Evolutionary conservation across 2,113 vertebrate species (phyloP).

Genomic region (Myrmecophaga tridactyla): DNA sequence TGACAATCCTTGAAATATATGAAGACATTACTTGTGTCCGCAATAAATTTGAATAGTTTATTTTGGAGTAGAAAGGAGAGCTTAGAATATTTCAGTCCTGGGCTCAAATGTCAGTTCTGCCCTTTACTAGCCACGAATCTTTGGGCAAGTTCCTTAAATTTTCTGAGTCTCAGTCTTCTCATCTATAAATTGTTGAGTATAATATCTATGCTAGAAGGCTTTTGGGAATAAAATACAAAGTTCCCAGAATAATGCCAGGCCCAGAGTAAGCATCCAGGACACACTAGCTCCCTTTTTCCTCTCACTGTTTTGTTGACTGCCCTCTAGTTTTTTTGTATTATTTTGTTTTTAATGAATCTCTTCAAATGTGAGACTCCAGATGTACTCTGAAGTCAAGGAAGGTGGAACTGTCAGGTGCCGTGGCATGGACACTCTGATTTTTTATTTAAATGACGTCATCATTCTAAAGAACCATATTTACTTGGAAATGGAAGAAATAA

Average conservation of each 20-base stretch:
- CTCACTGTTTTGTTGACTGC: background rate
- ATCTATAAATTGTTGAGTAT: background rate
- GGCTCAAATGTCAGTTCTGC: background rate
- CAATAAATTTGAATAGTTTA: background rate
- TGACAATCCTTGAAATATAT: background rate
- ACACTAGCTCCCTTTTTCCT: background rate
- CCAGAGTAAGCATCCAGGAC: background rate
- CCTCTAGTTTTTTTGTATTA: background rate
- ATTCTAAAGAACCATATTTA: background rate
- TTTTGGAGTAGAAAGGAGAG: background rate
- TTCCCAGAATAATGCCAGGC: background rate
- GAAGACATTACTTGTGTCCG: background rate
- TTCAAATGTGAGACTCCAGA: background rate
- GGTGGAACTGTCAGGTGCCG: background rate
- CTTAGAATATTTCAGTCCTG: background rate
- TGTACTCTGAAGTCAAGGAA: background rate
- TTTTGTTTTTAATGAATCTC: background rate
- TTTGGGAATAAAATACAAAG: background rate
- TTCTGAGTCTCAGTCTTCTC: background rate
- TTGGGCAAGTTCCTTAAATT: background rate
- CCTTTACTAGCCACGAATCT: background rate
- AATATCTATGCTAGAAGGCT: background rate
- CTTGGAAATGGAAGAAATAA: background rate
- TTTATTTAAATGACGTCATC: background rate
- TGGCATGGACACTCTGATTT: background rate